Base-by-base conservation (phyloP, 2,888 invertebrate species). In the Brassicogethes aeneus region DNA sequence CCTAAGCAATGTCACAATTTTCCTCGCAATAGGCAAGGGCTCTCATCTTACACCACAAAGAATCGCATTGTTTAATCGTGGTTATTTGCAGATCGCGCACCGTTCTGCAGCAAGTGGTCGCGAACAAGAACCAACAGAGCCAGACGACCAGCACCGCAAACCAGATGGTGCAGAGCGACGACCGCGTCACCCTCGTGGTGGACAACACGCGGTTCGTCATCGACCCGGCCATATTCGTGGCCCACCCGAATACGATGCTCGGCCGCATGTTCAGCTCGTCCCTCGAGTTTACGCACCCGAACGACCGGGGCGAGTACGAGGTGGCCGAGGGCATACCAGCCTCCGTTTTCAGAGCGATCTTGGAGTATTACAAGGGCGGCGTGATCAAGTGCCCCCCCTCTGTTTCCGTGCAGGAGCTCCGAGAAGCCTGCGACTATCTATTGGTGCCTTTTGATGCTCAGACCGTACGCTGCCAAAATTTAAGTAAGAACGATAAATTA, bases 371-470 rank as follows among this genome's bases (percentile, higher is more conserved):
- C 70, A 83, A 89, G 46, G 85, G 85, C 13, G 94, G 94, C 2
- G 73, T 85, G 23, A 92, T 97, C 51, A 79, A 89, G 29, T 99
- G 97, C 62, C 99, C 99, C 0, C 92, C 94, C 0, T 87, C 91
- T 0, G 92, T 99, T 1, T 85, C 93, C 0, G 94, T 99, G 31
- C 92, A 93, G 58, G 99, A 99, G 69, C 69, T 99, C 49, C 74
- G 96, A 45, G 99, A 99, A 70, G 97, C 99, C 14, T 99, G 99
- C 64, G 99, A 99, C 68, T 99, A 99, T 68, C 75, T 99, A 41
- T 76, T 99, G 33, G 88, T 99, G 61, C 99, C 99, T 10, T 99
- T 99, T 64, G 94, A 95, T 71, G 92, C 96, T 7, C 83, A 80
- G 51, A 95, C 94, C 33, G 87, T 99, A 39, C 84, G 93, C 59